These are phyloP conservation scores for Petrocephalus sullivani DNA, from an alignment of 2,797 vertebrate species.

Conservation along the genomic window DNA sequence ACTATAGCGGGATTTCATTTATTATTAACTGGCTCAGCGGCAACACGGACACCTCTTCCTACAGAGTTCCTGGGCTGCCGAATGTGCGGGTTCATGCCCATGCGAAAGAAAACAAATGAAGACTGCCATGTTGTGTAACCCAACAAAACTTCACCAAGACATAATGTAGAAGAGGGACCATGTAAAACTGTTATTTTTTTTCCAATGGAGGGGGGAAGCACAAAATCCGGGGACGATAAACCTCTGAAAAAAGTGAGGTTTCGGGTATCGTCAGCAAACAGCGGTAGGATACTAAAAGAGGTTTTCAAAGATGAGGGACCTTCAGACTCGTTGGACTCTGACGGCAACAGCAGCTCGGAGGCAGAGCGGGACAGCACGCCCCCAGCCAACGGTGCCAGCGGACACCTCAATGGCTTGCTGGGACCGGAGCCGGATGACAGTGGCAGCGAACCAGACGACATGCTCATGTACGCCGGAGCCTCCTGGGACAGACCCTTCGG, in stretches of 20 bases:
- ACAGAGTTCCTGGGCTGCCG: conserved; percentile 54
- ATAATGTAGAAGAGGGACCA: conserved; percentile 52
- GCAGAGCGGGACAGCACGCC: conserved; percentile 74
- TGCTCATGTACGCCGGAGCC: conserved; percentile 78
- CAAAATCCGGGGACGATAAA: conserved; percentile 60
- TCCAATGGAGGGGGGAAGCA: conserved; percentile 63
- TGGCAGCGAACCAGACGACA: conserved; percentile 73
- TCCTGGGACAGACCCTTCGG: conserved; percentile 75
- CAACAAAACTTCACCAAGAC: conserved; percentile 33
- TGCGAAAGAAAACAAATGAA: conserved; percentile 49
- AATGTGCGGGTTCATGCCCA: conserved; percentile 63
- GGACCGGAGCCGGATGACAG: conserved; percentile 76
- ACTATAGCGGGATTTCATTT: conserved; percentile 78
- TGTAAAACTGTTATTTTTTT: conserved; percentile 58
- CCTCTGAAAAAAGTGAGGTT: conserved; percentile 86
- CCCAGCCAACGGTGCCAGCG: conserved; percentile 63
- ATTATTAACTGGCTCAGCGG: conserved; percentile 79
- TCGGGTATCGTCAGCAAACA: conserved; percentile 88
- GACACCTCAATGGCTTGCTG: conserved; percentile 62
- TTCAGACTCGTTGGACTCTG: conserved; percentile 81
- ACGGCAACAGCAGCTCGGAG: conserved; percentile 83
- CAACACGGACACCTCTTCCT: conserved; percentile 57
- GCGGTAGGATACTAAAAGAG: conserved; percentile 88
- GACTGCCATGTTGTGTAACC: conserved; percentile 48
- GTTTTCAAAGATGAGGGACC: conserved; percentile 81